Evolutionary conservation across 2,113 vertebrate species (phyloP).

Genomic region (Andinoacara biseriatus): DNA sequence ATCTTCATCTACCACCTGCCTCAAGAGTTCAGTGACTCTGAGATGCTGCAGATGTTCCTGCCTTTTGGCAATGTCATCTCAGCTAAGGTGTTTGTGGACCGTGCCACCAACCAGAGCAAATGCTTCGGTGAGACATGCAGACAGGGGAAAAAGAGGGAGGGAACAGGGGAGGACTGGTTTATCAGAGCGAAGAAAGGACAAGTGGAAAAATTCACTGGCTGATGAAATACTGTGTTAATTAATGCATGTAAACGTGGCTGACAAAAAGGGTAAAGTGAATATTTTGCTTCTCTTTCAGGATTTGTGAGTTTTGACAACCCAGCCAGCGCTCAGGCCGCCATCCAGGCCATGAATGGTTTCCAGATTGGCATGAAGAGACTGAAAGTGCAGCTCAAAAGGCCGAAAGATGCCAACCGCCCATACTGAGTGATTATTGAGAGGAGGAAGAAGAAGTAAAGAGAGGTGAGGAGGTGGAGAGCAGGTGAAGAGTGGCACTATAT

Average conservation of each 20-base stretch:
- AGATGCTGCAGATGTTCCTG: constrained; percentile 98
- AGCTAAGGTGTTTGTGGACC: constrained; percentile 97
- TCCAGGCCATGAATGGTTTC: constrained; percentile 95
- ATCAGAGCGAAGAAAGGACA: constrained; percentile 19
- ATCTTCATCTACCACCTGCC: constrained; percentile 99
- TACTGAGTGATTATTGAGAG: constrained; percentile 76
- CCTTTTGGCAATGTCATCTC: constrained; percentile 98
- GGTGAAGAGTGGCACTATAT: constrained; percentile 2
- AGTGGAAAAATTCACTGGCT: constrained; percentile 10
- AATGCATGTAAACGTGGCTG: neutral
- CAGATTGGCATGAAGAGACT: constrained; percentile 95
- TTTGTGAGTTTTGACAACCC: constrained; percentile 97
- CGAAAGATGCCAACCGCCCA: constrained; percentile 91
- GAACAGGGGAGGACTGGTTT: neutral
- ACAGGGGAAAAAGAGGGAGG: neutral
- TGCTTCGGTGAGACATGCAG: constrained; percentile 89
- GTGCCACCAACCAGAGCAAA: constrained; percentile 98
- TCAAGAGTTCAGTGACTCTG: constrained; percentile 96
- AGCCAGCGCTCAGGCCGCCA: constrained; percentile 89
- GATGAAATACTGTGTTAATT: constrained; percentile 8
- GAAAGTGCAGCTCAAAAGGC: constrained; percentile 93
- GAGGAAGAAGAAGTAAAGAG: constrained; percentile 36
- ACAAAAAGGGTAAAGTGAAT: neutral
- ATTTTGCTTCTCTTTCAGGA: constrained; percentile 71
- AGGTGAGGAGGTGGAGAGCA: constrained; percentile 60